Percentiles rank a stretch among this genome's conserved stretches.
phyloP scores from a whole-genome alignment of 2,113 vertebrate species.

The Zosterops borbonicus region DNA sequence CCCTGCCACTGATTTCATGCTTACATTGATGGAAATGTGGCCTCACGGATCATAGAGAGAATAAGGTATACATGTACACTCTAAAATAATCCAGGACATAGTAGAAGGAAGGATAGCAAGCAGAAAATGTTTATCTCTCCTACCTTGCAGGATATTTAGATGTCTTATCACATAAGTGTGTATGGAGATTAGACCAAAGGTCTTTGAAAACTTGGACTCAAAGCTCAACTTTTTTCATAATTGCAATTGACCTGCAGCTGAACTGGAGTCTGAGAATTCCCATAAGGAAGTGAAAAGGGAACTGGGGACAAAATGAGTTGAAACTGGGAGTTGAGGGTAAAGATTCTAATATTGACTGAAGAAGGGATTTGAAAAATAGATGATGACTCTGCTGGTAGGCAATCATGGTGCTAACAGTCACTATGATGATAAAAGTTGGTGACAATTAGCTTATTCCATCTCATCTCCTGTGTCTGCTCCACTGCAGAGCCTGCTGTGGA shows the following conservation, averaged over 20 bases:
- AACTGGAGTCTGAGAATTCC: neutral
- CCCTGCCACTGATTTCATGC: neutral
- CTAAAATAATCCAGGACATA: neutral
- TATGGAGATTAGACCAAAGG: neutral
- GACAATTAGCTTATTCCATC: neutral
- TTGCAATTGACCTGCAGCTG: neutral
- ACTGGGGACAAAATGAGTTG: neutral
- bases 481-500: neutral
- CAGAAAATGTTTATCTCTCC: neutral
- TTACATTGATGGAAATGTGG: slow-evolving; percentile 23
- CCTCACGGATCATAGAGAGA: neutral
- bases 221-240: neutral
- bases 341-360: neutral
- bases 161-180: neutral
- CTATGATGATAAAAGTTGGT: neutral
- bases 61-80: neutral
- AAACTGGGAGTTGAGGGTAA: neutral
- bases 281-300: neutral
- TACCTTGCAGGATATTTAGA: neutral
- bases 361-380: neutral
- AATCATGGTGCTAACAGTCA: neutral
- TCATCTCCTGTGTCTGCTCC: neutral
- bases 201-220: neutral
- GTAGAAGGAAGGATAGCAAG: neutral
- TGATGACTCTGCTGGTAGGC: neutral